Base-by-base conservation (phyloP, 1,140 invertebrate genomes). In the Cephus cinctus region DNA sequence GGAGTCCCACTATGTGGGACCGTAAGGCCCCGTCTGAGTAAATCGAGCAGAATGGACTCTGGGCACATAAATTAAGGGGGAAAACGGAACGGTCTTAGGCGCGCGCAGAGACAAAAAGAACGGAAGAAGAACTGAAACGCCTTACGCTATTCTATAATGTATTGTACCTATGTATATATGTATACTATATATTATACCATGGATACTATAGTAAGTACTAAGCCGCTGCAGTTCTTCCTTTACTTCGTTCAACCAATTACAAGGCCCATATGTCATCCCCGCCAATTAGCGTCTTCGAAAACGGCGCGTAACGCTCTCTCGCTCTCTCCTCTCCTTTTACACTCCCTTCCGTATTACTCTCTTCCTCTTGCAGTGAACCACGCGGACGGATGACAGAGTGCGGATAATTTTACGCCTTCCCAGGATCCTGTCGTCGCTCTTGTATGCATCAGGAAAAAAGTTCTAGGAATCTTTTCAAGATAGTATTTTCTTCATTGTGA, bases 161-260 rank as follows among this genome's bases (percentile, higher is more conserved):
- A n/a, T n/a, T n/a, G n/a, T n/a, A n/a, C n/a, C n/a, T n/a, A n/a
- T n/a, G n/a, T n/a, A n/a, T n/a, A n/a, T n/a, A n/a, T n/a, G n/a
- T n/a, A n/a, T n/a, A n/a, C n/a, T n/a, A n/a, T n/a, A n/a, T n/a
- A n/a, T n/a, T n/a, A n/a, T n/a, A n/a, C n/a, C n/a, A n/a, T n/a
- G n/a, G n/a, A n/a, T n/a, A n/a, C n/a, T n/a, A n/a, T n/a, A n/a
- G n/a, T n/a, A n/a, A n/a, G n/a, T n/a, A n/a, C n/a, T n/a, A n/a
- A n/a, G n/a, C n/a, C n/a, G n/a, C n/a, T n/a, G n/a, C n/a, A n/a
- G n/a, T n/a, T n/a, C n/a, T n/a, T n/a, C n/a, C n/a, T n/a, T n/a
- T n/a, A n/a, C n/a, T 43, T 46, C 47, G 38, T 54, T 50, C 36
- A 30, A 45, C 44, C 43, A 54, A 54, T 54, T 54, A 50, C 30